Evolutionary conservation across 1,140 invertebrate genomes (phyloP).

Genomic region (Drosophila lacertosa): DNA sequence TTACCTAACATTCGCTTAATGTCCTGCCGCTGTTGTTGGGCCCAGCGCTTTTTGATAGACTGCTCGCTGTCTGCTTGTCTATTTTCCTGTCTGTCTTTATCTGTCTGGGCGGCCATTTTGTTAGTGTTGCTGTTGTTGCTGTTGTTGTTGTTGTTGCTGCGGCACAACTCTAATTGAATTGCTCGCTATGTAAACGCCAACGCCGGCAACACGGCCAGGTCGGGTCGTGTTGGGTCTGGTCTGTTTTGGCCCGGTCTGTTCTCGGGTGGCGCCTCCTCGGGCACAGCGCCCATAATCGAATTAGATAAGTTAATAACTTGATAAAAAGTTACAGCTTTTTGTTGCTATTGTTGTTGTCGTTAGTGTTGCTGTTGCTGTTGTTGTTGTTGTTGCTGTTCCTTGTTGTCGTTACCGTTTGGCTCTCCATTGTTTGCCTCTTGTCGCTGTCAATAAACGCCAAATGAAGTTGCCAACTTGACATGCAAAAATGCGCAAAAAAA

Average conservation of each 20-base stretch:
- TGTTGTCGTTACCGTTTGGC: slow-evolving; percentile 54
- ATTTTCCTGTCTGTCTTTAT: slow-evolving; percentile 36
- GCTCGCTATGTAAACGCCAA: slow-evolving; percentile 73
- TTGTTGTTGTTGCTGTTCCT: slow-evolving; percentile 27
- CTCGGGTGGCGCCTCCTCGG: slow-evolving; percentile 21
- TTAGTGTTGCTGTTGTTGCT: slow-evolving; percentile 24
- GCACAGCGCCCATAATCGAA: slow-evolving; percentile 71
- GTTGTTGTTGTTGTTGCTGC: slow-evolving; percentile 50
- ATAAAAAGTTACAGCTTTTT: slow-evolving; percentile 75
- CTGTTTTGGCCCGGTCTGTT: neutral
- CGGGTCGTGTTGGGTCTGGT: slow-evolving; percentile 7
- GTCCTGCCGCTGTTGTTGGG: slow-evolving; percentile 46
- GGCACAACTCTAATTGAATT: slow-evolving; percentile 80
- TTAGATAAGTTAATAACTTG: slow-evolving; percentile 83
- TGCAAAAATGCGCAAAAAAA: slow-evolving; percentile 26
- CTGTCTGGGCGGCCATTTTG: slow-evolving; percentile 65
- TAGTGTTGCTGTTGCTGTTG: slow-evolving; percentile 21
- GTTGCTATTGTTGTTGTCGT: slow-evolving; percentile 26
- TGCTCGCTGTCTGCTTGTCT: slow-evolving; percentile 38
- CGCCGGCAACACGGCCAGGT: slow-evolving; percentile 30
- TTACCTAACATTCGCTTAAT: slow-evolving; percentile 52
- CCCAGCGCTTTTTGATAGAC: slow-evolving; percentile 58
- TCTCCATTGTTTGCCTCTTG: slow-evolving; percentile 74
- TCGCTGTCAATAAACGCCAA: slow-evolving; percentile 76
- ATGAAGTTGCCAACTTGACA: slow-evolving; percentile 71